phyloP scores from a whole-genome alignment of 2,888 invertebrate genomes.

The Aplocera efformata region DNA sequence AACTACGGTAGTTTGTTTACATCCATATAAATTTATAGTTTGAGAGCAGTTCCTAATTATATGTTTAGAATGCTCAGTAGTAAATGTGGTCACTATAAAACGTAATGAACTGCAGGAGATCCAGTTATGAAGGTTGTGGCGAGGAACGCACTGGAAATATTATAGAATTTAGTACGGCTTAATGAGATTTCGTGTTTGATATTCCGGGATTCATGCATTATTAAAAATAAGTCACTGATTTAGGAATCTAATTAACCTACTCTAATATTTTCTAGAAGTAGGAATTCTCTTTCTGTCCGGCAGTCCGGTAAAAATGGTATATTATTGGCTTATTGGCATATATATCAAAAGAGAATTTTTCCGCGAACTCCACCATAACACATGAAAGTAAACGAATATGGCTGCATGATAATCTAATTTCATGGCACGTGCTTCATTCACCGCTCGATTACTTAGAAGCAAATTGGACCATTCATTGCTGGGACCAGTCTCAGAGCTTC shows the following conservation, averaged over 20 bases:
- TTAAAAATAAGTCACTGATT: too few relatives aligned
- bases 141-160: too few relatives aligned
- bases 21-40: slow-evolving; percentile 49
- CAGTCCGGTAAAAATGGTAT: too few relatives aligned
- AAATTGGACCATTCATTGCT: slow-evolving; percentile 73
- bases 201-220: too few relatives aligned
- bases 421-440: slow-evolving; percentile 66
- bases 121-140: slow-evolving; percentile 27
- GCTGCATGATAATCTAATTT: slow-evolving; percentile 60
- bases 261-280: too few relatives aligned
- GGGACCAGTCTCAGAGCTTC: slow-evolving; percentile 35
- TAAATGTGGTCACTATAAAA: slow-evolving; percentile 37
- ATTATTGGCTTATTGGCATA: too few relatives aligned
- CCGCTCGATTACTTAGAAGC: slow-evolving; percentile 69
- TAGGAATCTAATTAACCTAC: too few relatives aligned
- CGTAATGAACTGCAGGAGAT: slow-evolving; percentile 36
- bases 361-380: slow-evolving; percentile 19
- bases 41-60: slow-evolving; percentile 39
- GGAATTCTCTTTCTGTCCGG: too few relatives aligned
- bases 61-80: slow-evolving; percentile 24
- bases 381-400: slow-evolving; percentile 31
- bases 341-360: too few relatives aligned
- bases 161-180: too few relatives aligned
- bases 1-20: slow-evolving; percentile 44
- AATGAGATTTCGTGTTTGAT: too few relatives aligned